These are phyloP conservation scores for Electrophaes corylata DNA, from an alignment of 2,888 invertebrate genomes.

Conservation along the genomic window DNA sequence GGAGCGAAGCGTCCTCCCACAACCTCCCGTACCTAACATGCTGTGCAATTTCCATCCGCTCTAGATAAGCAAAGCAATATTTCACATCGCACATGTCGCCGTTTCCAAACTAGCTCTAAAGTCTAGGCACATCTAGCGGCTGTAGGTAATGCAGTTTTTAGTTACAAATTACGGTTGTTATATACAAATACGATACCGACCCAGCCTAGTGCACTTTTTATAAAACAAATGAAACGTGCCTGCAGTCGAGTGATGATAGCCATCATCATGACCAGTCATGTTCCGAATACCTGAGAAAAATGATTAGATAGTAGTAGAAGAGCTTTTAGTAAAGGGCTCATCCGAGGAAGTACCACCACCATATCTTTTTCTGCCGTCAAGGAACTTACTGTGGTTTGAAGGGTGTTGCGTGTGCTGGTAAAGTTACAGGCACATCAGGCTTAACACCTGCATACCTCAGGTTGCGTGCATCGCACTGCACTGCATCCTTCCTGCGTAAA, in stretches of 20 bases:
- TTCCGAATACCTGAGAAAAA: too few relatives aligned
- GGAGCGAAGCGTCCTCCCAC: slow-evolving; percentile 40
- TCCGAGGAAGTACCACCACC: too few relatives aligned
- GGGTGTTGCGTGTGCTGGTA: too few relatives aligned
- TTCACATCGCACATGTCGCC: slow-evolving; percentile 58
- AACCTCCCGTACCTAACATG: slow-evolving; percentile 39
- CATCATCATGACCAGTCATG: not conserved
- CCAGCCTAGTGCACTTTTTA: not conserved
- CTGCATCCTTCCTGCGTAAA: too few relatives aligned
- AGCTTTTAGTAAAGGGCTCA: too few relatives aligned
- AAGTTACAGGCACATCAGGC: too few relatives aligned
- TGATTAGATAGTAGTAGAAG: too few relatives aligned
- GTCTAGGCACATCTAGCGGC: slow-evolving; percentile 14
- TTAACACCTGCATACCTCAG: too few relatives aligned
- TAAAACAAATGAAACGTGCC: not conserved
- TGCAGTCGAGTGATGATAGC: not conserved
- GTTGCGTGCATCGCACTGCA: too few relatives aligned
- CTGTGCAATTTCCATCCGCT: slow-evolving; percentile 62
- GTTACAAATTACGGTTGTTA: not conserved
- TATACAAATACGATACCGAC: not conserved
- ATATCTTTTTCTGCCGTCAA: too few relatives aligned
- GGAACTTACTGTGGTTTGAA: too few relatives aligned
- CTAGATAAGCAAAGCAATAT: slow-evolving; percentile 66
- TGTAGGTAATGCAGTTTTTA: slow-evolving; percentile 4
- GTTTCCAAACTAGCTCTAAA: slow-evolving; percentile 49